Evolutionary conservation across 2,888 invertebrate genomes (phyloP).

Genomic region (Aplocera efformata): DNA sequence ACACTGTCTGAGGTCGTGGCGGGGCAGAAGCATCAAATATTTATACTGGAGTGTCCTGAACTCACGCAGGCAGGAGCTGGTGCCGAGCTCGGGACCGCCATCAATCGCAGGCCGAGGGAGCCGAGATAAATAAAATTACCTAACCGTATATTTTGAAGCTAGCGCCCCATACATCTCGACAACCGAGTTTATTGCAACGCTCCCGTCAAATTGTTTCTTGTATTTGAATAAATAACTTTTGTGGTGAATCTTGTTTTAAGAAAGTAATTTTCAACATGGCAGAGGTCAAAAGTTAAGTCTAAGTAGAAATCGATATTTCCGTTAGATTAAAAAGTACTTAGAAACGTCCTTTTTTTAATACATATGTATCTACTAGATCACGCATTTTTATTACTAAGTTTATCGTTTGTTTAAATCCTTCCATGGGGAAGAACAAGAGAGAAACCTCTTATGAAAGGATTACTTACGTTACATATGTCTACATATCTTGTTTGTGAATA

Average conservation of each 20-base stretch:
- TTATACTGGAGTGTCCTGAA: slow-evolving; percentile 48
- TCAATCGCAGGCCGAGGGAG: slow-evolving; percentile 46
- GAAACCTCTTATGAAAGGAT: too few species aligned
- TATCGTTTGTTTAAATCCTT: too few species aligned
- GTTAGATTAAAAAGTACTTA: too few species aligned
- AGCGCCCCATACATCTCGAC: slow-evolving; percentile 35
- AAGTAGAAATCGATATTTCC: too few species aligned
- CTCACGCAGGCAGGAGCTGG: slow-evolving; percentile 31
- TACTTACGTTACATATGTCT: too few species aligned
- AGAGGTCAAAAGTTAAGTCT: too few species aligned
- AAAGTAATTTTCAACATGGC: slow-evolving; percentile 4
- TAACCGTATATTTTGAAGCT: slow-evolving; percentile 40
- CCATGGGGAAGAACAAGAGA: too few species aligned
- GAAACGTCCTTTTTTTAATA: too few species aligned
- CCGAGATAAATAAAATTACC: slow-evolving; percentile 46
- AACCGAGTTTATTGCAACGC: slow-evolving; percentile 32
- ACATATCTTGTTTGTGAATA: too few species aligned
- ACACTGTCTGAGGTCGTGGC: slow-evolving; percentile 36
- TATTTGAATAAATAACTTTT: slow-evolving; percentile 25
- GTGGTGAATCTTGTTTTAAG: slow-evolving; percentile 9
- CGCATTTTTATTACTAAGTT: too few species aligned
- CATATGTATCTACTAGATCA: too few species aligned
- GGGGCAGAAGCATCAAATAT: slow-evolving; percentile 55
- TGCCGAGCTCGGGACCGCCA: slow-evolving; percentile 44
- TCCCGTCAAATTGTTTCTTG: slow-evolving; percentile 27